Conservation (phyloP, 2,888 invertebrate genomes). For the Cosmia pyralina region DNA sequence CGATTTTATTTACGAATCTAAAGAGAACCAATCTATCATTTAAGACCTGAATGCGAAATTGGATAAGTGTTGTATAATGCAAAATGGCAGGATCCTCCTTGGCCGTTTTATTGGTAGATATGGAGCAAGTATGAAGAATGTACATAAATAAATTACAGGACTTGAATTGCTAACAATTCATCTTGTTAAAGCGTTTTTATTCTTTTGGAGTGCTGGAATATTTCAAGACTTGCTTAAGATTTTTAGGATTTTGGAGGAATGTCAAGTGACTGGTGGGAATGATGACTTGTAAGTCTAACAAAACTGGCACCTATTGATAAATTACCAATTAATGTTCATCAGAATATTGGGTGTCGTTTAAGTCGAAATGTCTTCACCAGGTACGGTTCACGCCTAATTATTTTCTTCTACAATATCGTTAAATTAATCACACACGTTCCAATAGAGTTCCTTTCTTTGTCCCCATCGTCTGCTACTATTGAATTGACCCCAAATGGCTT, state of each 20-base stretch:
- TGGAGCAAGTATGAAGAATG: slow-evolving; percentile 29
- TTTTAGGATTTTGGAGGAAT: not conserved
- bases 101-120: slow-evolving; percentile 41
- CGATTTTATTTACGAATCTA: slow-evolving; percentile 24
- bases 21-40: slow-evolving; percentile 43
- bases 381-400: slow-evolving; percentile 31
- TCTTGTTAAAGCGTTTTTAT: slow-evolving; percentile 18
- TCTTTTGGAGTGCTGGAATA: not conserved
- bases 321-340: not conserved
- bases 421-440: slow-evolving; percentile 57
- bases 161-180: slow-evolving; percentile 33
- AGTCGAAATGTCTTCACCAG: slow-evolving; percentile 22
- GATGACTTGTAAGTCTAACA: not conserved
- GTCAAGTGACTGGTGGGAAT: not conserved
- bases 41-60: slow-evolving; percentile 56
- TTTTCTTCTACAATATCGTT: slow-evolving; percentile 47
- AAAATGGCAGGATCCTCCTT: slow-evolving; percentile 49
- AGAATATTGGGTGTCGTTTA: not conserved
- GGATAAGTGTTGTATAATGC: slow-evolving; percentile 46
- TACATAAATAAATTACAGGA: slow-evolving; percentile 44
- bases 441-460: slow-evolving; percentile 40
- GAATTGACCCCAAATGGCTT: slow-evolving; percentile 53
- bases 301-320: slow-evolving; percentile 1
- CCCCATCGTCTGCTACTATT: slow-evolving; percentile 32
- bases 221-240: not conserved